Evolutionary conservation across 2,888 invertebrate genomes (phyloP), one percentile per base, ranked within the genome.

Genomic region (Uloborus plumipes): DNA sequence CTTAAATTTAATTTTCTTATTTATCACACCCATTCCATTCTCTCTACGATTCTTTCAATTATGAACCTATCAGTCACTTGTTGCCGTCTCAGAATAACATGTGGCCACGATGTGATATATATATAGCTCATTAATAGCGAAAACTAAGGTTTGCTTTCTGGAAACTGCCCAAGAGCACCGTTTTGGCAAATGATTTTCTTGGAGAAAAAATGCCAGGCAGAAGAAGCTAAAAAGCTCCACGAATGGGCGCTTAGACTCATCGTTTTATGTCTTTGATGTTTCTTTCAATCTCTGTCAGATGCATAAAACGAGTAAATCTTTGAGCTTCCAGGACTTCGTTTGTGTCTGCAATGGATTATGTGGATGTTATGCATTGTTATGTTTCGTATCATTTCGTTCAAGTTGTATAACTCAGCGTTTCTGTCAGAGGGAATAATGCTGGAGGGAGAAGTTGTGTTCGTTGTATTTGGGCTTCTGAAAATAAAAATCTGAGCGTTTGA

Each of bases 91-190:
- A 66, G 59, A 75, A 75, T 75, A 75, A 75, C 75, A 66, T 20
- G 67, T 50, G 58, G 26, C 61, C 26, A 67, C 75, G 75, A 74
- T 55, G 64, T 53, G 74, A 18, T 65, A 61, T 79, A 79, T 79
- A 73, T 79, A 72, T 72, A 72, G 71, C 51, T 71, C 59, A 79
- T 79, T 79, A 73, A 73, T 79, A 72, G 72, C 72, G 58, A 61
- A 13, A 66, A 72, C 59, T 58, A 66, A 59, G 64, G 66, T 72
- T 79, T 72, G 65, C 66, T 59, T 79, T 67, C 51, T 79, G 79
- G 72, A 79, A 61, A 1, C 22, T 14, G 14, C 62, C 79, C 78
- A 72, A 79, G 20, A 64, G 59, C 47, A 39, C 39, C 20, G 47
- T 58, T 39, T 66, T 71, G 53, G 65, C 66, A 79, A 67, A 58